phyloP scores from a whole-genome alignment of 2,113 vertebrate genomes.

The Ivindomyrus marchei region DNA sequence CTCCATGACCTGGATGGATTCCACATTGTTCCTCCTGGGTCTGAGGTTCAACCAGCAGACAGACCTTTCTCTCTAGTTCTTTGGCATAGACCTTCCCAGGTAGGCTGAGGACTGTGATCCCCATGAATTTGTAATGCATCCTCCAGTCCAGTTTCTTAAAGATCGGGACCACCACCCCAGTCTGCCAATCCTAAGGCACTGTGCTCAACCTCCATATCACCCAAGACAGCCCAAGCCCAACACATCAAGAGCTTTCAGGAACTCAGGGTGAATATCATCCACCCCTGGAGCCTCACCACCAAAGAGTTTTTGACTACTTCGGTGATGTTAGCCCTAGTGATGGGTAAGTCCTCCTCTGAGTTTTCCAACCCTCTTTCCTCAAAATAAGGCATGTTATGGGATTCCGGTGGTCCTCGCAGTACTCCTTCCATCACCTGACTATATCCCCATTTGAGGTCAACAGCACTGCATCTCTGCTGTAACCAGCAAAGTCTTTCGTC shows the following conservation, averaged over 20 bases:
- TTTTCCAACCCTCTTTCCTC: background rate
- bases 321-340: no score
- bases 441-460: no score
- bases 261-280: no score
- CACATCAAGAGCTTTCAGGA: background rate
- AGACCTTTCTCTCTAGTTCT: background rate
- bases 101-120: background rate
- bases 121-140: background rate
- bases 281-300: no score
- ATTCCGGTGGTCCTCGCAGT: no score
- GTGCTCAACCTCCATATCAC: background rate
- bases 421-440: no score
- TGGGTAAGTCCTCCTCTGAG: no score
- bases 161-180: background rate
- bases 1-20: background rate
- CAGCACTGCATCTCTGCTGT: no score
- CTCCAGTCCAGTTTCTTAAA: background rate
- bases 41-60: background rate
- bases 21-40: background rate
- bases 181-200: background rate
- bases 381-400: no score
- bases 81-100: background rate
- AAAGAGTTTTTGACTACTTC: no score
- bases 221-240: background rate
- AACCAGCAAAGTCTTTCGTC: no score